A percentile compares a stretch with the other conserved stretches of the same genome.
phyloP scores from a whole-genome alignment of 2,797 vertebrate species.

The Characodon lateralis region DNA sequence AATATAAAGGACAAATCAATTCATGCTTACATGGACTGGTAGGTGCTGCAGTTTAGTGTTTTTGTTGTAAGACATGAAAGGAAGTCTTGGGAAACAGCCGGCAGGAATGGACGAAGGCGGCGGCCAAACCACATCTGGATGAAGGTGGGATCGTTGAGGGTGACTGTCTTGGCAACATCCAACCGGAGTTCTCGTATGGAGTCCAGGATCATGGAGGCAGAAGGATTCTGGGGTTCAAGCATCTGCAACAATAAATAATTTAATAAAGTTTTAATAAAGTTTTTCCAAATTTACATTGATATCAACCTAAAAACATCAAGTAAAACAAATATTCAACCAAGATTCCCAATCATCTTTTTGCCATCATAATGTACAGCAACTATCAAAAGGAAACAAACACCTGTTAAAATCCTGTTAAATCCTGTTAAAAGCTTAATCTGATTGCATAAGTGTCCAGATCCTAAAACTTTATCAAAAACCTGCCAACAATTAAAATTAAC shows the following conservation, averaged over 20 bases:
- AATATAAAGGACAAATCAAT: neutral
- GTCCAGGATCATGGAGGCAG: conserved; percentile 58
- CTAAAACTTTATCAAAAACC: no score
- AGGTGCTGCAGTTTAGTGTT: conserved; percentile 68
- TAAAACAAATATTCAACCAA: neutral
- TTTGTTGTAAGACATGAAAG: conserved; percentile 70
- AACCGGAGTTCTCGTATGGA: conserved; percentile 68
- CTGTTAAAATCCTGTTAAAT: no score
- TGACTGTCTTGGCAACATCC: conserved; percentile 37
- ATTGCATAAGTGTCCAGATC: no score
- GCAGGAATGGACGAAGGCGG: conserved; percentile 71
- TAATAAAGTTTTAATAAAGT: no score
- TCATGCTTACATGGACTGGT: conserved; percentile 68
- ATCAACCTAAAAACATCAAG: neutral
- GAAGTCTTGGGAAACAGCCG: conserved; percentile 60
- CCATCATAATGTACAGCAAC: no score
- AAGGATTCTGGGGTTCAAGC: conserved; percentile 42
- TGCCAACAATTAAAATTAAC: no score
- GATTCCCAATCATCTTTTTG: no score
- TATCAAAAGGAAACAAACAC: no score
- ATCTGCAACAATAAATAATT: conserved; percentile 42
- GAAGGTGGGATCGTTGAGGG: conserved; percentile 41
- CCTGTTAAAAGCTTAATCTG: no score
- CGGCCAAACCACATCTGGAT: conserved; percentile 68
- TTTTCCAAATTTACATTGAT: neutral